Conservation (phyloP, 2,888 invertebrate species). For the Cephus sareptanus region DNA sequence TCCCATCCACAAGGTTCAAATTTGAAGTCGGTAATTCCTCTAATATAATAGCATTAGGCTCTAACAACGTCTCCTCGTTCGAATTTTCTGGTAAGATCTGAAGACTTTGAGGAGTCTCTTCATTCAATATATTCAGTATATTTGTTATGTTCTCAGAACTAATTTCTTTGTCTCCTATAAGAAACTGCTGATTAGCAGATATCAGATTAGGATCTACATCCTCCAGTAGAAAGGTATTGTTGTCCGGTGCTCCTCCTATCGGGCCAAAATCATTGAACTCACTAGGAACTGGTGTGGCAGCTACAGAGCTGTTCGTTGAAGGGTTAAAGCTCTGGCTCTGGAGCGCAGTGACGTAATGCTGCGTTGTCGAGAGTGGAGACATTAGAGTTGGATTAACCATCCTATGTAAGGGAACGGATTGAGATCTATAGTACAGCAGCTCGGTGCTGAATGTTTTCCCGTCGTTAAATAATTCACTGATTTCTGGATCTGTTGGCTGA, state of each 20-base stretch:
- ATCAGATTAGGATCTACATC: constrained; percentile 58
- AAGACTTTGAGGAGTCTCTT: constrained; percentile 46
- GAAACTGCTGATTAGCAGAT: constrained; percentile 52
- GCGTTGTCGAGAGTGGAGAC: constrained; percentile 59
- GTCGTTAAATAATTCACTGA: constrained; percentile 73
- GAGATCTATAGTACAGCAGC: constrained; percentile 72
- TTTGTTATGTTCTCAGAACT: constrained; percentile 74
- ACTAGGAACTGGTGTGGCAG: constrained; percentile 77
- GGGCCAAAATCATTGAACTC: constrained; percentile 80
- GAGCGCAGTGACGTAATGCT: constrained; percentile 47
- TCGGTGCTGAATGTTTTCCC: constrained; percentile 65
- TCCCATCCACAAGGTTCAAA: constrained; percentile 43
- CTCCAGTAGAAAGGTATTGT: constrained; percentile 62
- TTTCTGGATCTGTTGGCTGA: constrained; percentile 68
- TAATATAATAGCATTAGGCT: constrained; percentile 40
- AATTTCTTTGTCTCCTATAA: constrained; percentile 60
- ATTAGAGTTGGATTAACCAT: constrained; percentile 65
- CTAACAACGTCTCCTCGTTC: constrained; percentile 36
- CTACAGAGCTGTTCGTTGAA: constrained; percentile 74
- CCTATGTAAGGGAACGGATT: constrained; percentile 81
- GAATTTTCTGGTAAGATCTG: constrained; percentile 47
- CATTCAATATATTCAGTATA: constrained; percentile 74
- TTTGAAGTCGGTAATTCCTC: constrained; percentile 44
- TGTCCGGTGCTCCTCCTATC: constrained; percentile 71
- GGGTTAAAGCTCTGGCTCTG: constrained; percentile 54